Base-by-base conservation (phyloP, 2,113 vertebrate genomes). In the Alethe castanea region DNA sequence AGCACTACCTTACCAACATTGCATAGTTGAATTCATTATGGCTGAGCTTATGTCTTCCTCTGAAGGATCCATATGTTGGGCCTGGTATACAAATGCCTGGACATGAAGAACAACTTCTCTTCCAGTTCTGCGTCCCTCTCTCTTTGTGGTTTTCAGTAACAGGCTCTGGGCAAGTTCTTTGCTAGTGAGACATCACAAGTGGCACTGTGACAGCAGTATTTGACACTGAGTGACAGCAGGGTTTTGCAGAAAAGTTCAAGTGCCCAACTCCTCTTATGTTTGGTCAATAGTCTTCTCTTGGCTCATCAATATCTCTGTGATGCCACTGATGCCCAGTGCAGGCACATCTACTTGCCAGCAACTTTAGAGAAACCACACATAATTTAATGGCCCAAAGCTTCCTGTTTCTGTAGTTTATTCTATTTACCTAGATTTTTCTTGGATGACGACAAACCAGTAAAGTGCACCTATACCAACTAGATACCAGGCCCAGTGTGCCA, bases 91-190 rank as follows among this genome's bases (percentile, higher is more conserved):
- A 12, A 89, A 81, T 87, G 83, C 65, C 83, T 72, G 69, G 82
- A 86, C 60, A 61, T 13, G 56, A 92, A 93, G 88, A 78, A 74
- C n/a, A 85, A n/a, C 17, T 70, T 35, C 38, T 86, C 19, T 71
- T 66, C 72, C 60, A 35, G 44, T 61, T 96, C 45, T 10, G 1
- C 48, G 45, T 65, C 64, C 69, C 60, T 64, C 9, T 92, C 23
- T 90, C 67, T 94, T 83, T 92, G 90, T 83, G 92, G 82, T 90
- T 93, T 96, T 88, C 79, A 38, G 56, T 81, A 86, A 57, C 60
- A 42, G 80, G 88, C 66, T 89, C 44, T 86, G 90, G 54, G 85
- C 79, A 83, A 90, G 71, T 92, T 91, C 77, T 82, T 86, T 74
- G 48, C 72, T 81, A 94, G 69, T 90, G 90, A 90, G 72, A 86